Conservation (phyloP, 1,140 invertebrate species). For the Lepidurus apus region DNA sequence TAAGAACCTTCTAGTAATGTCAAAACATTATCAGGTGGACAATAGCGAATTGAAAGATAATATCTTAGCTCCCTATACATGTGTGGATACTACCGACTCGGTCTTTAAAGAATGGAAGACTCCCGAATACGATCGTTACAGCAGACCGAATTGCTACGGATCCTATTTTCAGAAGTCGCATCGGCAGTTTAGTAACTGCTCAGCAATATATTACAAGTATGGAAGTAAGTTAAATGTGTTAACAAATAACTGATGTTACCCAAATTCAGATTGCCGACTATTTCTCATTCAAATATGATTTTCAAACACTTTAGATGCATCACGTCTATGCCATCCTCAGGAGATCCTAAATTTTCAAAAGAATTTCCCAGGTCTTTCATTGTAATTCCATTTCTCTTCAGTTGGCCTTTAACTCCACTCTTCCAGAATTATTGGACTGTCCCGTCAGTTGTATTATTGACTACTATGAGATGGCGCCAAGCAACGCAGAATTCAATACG, state of each 20-base stretch:
- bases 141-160: background rate
- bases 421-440: background rate
- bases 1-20: background rate
- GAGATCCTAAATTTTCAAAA: too few species aligned
- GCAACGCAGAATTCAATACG: background rate
- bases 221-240: background rate
- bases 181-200: background rate
- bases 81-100: background rate
- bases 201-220: background rate
- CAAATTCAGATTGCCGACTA: background rate
- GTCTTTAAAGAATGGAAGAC: background rate
- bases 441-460: background rate
- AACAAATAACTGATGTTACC: background rate
- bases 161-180: background rate
- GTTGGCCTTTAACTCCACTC: background rate
- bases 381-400: too few species aligned
- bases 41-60: background rate
- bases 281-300: background rate
- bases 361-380: too few species aligned
- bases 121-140: background rate
- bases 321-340: too few species aligned
- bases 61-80: background rate
- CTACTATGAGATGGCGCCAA: background rate
- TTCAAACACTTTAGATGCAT: too few species aligned
- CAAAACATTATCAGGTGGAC: background rate